Evolutionary conservation across 2,888 invertebrate genomes (phyloP), one percentile per base, ranked within the genome.

Genomic region (Emmelina monodactyla): DNA sequence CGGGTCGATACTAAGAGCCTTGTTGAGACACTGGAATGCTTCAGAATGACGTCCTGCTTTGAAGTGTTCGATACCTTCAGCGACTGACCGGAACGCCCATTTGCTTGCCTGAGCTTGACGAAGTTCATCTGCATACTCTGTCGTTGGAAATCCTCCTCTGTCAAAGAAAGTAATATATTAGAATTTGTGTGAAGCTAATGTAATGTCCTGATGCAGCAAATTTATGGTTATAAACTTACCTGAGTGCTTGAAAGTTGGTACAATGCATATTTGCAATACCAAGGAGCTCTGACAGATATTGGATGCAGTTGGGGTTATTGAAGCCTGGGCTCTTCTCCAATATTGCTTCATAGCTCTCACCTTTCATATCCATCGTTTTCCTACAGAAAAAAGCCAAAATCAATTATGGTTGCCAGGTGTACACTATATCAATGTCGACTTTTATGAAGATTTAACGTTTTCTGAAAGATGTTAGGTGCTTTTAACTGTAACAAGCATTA

Each of bases 31-130:
- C 62, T 94, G 94, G 73, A 96, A 93, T 22, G 97, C 97, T 80
- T 97, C 97, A 0, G 92, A 89, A 66, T 94, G 94, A 50, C 92
- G 86, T 30, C 94, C 94, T 31, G 90, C 88, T 73, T 97, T 97
- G 76, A 96, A 96, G 75, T 92, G 91, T 58, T 92, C 91, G 53
- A 97, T 95, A 14, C 97, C 97, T 68, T 95, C 93, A n/a, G 94
- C 93, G 14, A 97, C 96, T 58, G 89, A 89, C 39, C 92, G 87
- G 70, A 94, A 93, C 1, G 95, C 95, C 93, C 94, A 94, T 68
- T 93, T 93, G 63, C 91, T 91, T 32, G 94, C 94, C 75, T 97
- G 96, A 10, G 88, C 85, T 70, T 93, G 92, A 39, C 94, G 87
- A 48, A 97, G 79, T 64, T 92, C 91, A 50, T 85, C 84, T 25